Evolutionary conservation across 2,888 invertebrate genomes (phyloP).

Genomic region (Temnothorax rugatulus): DNA sequence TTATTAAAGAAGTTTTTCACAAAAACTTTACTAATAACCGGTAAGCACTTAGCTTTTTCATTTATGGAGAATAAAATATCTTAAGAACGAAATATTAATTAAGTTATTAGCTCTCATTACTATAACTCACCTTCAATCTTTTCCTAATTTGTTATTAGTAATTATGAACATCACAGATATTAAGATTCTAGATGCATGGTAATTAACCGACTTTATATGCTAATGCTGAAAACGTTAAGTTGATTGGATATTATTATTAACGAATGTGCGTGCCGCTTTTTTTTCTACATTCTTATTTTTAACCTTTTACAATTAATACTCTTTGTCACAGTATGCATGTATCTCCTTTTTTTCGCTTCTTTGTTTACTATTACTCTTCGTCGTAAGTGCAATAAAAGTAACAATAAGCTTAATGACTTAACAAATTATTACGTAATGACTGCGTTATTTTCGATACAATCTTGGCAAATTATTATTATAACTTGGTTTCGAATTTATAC

Average conservation of each 20-base stretch:
- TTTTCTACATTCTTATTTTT: neutral
- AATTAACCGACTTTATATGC: neutral
- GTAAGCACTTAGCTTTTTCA: neutral
- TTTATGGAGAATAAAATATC: constrained; percentile 6
- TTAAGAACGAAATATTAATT: constrained; percentile 11
- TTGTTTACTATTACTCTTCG: neutral
- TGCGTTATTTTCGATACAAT: neutral
- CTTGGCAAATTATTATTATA: constrained; percentile 24
- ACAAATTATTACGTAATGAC: neutral
- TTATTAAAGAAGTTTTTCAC: constrained; percentile 6
- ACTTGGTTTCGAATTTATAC: constrained; percentile 33
- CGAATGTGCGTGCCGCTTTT: neutral
- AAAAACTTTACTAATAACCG: constrained; percentile 12
- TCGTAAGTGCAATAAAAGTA: neutral
- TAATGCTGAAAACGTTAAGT: neutral
- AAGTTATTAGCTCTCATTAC: constrained; percentile 8
- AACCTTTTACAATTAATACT: neutral
- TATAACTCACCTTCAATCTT: neutral
- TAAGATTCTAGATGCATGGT: neutral
- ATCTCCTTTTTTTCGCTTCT: neutral
- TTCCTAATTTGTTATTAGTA: neutral
- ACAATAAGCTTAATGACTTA: neutral
- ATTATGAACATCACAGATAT: neutral
- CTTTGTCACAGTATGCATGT: neutral
- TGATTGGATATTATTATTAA: neutral